Percentiles rank a stretch among this genome's conserved stretches.
These are phyloP conservation scores for Maniola jurtina DNA, from an alignment of 1,140 invertebrate genomes.

Conservation along the genomic window DNA sequence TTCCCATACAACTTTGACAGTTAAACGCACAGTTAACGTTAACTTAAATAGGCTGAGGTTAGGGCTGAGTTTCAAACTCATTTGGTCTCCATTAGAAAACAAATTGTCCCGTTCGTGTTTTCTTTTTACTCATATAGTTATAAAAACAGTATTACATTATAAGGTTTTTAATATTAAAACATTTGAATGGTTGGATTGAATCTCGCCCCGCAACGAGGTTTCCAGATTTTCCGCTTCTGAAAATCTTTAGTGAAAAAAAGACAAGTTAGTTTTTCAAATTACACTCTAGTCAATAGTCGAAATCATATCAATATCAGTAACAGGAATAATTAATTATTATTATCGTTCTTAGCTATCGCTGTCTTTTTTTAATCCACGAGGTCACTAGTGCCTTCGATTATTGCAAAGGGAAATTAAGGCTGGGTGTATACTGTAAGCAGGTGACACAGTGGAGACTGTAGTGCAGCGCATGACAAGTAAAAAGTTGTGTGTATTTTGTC, in stretches of 20 bases:
- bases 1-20: too few relatives aligned
- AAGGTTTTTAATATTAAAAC: constrained; percentile 46
- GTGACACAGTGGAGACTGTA: too few relatives aligned
- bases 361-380: constrained; percentile 50
- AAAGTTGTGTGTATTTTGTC: too few relatives aligned
- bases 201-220: constrained; percentile 25
- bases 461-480: too few relatives aligned
- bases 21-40: too few relatives aligned
- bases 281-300: constrained; percentile 64
- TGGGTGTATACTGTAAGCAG: neutral
- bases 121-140: constrained; percentile 51
- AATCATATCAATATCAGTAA: constrained; percentile 65
- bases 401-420: neutral
- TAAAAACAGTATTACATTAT: constrained; percentile 52
- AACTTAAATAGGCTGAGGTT: too few relatives aligned
- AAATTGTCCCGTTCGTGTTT: constrained; percentile 38
- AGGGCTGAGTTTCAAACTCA: neutral
- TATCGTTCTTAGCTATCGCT: constrained; percentile 19
- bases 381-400: constrained; percentile 67
- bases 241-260: constrained; percentile 51
- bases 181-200: constrained; percentile 21
- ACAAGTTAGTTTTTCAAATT: constrained; percentile 52
- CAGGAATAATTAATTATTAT: constrained; percentile 13
- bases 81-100: constrained; percentile 25
- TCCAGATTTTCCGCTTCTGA: constrained; percentile 30